Conservation (phyloP, 2,113 vertebrate genomes). For the Stegastes partitus region DNA sequence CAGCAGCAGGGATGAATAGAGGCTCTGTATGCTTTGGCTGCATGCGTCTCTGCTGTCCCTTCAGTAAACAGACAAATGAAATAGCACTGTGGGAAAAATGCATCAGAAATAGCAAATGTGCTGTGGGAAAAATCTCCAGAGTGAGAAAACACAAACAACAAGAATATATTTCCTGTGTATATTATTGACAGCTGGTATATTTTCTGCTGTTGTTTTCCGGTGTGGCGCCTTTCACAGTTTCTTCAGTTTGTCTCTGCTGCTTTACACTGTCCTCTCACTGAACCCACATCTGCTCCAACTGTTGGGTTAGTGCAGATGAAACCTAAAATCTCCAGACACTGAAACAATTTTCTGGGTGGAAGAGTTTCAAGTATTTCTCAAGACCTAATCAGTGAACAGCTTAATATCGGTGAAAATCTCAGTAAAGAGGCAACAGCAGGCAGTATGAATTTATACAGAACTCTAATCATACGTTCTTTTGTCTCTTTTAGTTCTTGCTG, state of each 20-base stretch:
- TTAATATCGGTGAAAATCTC: background rate
- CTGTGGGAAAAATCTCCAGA: constrained; percentile 34
- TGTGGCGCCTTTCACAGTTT: background rate
- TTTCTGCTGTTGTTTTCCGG: constrained; percentile 14
- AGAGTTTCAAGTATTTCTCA: constrained; percentile 15
- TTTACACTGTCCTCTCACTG: constrained; percentile 39
- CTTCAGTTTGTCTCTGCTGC: background rate
- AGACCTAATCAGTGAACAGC: background rate
- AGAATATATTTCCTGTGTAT: constrained; percentile 10
- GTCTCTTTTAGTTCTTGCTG: constrained; percentile 79
- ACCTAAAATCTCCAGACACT: background rate
- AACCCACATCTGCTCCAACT: constrained; percentile 45
- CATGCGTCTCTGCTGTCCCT: constrained; percentile 46
- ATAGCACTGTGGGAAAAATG: constrained; percentile 62
- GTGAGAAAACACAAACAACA: constrained; percentile 16
- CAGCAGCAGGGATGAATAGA: constrained; percentile 76
- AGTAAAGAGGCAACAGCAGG: background rate
- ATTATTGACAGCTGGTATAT: background rate
- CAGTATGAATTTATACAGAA: background rate
- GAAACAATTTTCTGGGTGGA: constrained; percentile 2
- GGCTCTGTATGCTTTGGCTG: constrained; percentile 68
- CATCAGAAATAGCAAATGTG: constrained; percentile 46
- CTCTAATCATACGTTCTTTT: constrained; percentile 38
- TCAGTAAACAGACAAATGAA: constrained; percentile 68
- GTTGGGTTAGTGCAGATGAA: constrained; percentile 24